Percentiles rank a stretch among this genome's conserved stretches.
phyloP scores from a whole-genome alignment of 2,113 vertebrate genomes.

The Pangasianodon hypophthalmus region DNA sequence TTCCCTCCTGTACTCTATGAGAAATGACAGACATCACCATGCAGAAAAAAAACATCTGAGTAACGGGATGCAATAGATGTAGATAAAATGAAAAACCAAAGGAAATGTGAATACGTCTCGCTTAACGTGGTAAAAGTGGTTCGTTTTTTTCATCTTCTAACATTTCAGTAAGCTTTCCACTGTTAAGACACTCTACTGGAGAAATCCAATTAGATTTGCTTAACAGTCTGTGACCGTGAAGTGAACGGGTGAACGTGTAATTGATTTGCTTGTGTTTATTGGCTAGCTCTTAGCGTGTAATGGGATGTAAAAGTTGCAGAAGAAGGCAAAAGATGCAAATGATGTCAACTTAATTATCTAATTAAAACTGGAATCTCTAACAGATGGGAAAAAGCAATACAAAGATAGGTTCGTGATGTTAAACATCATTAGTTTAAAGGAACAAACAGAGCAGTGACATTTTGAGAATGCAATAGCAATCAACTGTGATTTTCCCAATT shows the following conservation, averaged over 20 bases:
- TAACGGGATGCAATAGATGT: neutral
- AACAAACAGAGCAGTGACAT: neutral
- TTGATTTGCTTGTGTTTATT: slow-evolving; percentile 46
- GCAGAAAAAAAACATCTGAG: neutral
- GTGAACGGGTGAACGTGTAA: slow-evolving; percentile 44
- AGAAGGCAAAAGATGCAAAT: slow-evolving; percentile 24
- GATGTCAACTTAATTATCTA: slow-evolving; percentile 22
- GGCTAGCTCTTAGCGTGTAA: slow-evolving; percentile 11
- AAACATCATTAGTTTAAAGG: neutral
- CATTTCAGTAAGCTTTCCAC: slow-evolving; percentile 30
- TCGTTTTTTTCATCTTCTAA: neutral
- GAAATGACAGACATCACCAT: neutral
- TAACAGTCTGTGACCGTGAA: slow-evolving; percentile 39
- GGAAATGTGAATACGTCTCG: slow-evolving; percentile 1
- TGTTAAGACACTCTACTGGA: slow-evolving; percentile 32
- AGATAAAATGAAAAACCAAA: neutral
- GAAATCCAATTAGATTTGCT: slow-evolving; percentile 48
- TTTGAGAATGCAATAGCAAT: neutral
- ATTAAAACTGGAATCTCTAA: neutral
- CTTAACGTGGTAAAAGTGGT: slow-evolving; percentile 2
- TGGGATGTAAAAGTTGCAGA: slow-evolving; percentile 12
- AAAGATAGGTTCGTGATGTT: neutral
- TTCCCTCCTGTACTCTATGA: neutral
- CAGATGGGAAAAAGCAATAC: neutral
- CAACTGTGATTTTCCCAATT: neutral